Evolutionary conservation across 2,797 vertebrate genomes (phyloP).

Genomic region (Morelia viridis): DNA sequence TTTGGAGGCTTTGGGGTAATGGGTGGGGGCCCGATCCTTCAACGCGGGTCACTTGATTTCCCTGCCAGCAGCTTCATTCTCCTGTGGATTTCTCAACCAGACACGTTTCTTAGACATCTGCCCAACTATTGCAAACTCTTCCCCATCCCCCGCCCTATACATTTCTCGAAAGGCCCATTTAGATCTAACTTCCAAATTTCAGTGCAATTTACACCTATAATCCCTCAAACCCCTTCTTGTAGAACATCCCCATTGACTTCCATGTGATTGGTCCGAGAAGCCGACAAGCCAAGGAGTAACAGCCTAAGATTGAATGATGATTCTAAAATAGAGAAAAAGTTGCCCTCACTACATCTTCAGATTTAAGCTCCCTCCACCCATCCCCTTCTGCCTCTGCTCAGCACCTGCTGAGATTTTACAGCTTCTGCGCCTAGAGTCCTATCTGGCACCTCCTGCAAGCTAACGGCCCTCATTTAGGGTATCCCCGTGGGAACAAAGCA

Average conservation of each 20-base stretch:
- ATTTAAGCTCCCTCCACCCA: not conserved
- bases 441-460: not conserved
- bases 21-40: not conserved
- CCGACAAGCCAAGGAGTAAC: not conserved
- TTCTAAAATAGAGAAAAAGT: not conserved
- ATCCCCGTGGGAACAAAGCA: not conserved
- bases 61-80: not conserved
- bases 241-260: not conserved
- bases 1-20: not conserved
- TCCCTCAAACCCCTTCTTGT: not conserved
- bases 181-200: not conserved
- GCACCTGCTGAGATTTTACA: constrained; percentile 6
- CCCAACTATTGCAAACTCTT: not conserved
- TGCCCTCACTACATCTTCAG: not conserved
- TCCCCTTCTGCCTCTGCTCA: not conserved
- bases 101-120: not conserved
- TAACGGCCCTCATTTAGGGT: not conserved
- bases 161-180: not conserved
- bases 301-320: no score
- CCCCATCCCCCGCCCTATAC: no score
- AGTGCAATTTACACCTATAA: no score
- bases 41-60: not conserved
- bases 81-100: not conserved
- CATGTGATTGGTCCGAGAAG: not conserved
- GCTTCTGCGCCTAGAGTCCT: not conserved